Conservation (phyloP, 2,888 invertebrate species). For the Epistrophella euchroma region DNA sequence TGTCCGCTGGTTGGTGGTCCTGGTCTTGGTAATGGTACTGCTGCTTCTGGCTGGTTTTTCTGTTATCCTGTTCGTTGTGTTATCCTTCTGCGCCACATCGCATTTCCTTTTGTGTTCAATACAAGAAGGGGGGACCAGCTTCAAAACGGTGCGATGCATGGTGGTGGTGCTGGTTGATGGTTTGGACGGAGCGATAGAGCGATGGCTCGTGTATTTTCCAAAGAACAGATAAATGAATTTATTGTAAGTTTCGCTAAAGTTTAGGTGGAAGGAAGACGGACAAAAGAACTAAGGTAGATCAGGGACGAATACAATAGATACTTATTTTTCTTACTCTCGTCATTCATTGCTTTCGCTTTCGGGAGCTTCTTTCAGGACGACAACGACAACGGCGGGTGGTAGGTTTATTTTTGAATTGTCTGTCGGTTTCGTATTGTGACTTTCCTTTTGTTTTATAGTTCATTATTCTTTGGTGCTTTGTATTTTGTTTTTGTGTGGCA, state of each 20-base stretch:
- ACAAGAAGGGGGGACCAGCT: constrained; percentile 17
- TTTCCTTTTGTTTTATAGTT: constrained; percentile 70
- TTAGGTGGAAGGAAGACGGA: constrained; percentile 56
- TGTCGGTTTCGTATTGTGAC: constrained; percentile 58
- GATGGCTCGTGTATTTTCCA: constrained; percentile 42
- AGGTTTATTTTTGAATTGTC: neutral
- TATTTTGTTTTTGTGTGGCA: constrained; percentile 3
- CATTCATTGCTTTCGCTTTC: constrained; percentile 18
- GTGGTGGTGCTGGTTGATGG: neutral
- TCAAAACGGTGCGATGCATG: neutral
- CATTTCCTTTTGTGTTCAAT: constrained; percentile 67
- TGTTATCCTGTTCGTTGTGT: constrained; percentile 52
- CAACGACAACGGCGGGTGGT: neutral
- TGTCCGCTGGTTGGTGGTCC: constrained; percentile 51
- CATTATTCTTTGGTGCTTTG: constrained; percentile 68
- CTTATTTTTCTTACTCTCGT: constrained; percentile 1
- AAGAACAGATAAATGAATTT: constrained; percentile 75
- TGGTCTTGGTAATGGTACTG: constrained; percentile 29
- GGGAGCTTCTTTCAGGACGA: neutral
- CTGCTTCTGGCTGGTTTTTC: constrained; percentile 33
- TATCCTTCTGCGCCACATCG: constrained; percentile 62
- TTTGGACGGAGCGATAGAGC: neutral
- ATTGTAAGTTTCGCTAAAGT: constrained; percentile 72
- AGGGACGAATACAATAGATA: constrained; percentile 27
- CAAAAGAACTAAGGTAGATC: constrained; percentile 72